Evolutionary conservation across 2,797 vertebrate species (phyloP), one percentile per base, ranked within the genome.

Genomic region (Setipinna tenuifilis): DNA sequence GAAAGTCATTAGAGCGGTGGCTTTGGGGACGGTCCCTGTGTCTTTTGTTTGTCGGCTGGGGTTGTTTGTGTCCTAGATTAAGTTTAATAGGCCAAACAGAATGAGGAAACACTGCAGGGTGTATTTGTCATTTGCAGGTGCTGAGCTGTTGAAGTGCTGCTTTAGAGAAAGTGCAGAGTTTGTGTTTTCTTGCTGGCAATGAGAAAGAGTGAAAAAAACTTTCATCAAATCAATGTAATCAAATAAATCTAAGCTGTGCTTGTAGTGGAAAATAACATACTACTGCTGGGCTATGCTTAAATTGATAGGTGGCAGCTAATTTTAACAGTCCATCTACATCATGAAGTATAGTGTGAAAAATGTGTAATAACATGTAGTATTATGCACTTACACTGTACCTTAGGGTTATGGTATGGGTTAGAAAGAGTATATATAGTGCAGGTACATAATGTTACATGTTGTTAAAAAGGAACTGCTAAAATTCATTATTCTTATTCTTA

Each of bases 1-100:
- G 68, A 75, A 75, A 28, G 68, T 75, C 68, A 75, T 75, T 75
- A 75, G 6, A 75, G 28, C 28, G 68, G 16, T 75, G 68, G 68
- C 68, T 75, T 75, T 75, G 4, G 31, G 68, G 68, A 75, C 65
- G 21, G 44, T 71, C 16, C 31, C 68, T 75, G 28, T 41, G 28
- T 41, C 68, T 75, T 75, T 35, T 19, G 31, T 75, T 75, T 75
- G 31, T 16, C 25, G 68, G 31, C 17, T 17, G 17, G 5, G 68
- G 68, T 75, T 75, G 28, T 19, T 75, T 75, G 68, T 35, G 68
- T 41, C 28, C 16, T 9, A 75, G 68, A 75, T 75, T 75, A 6
- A 17, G 28, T 75, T 75, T 75, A 41, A 75, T 75, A 75, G 31
- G 68, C 28, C 68, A 14, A 71, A 9, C 31, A 75, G 17, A 75